phyloP scores from a whole-genome alignment of 2,888 invertebrate species.

The Drosophila seclusa region DNA sequence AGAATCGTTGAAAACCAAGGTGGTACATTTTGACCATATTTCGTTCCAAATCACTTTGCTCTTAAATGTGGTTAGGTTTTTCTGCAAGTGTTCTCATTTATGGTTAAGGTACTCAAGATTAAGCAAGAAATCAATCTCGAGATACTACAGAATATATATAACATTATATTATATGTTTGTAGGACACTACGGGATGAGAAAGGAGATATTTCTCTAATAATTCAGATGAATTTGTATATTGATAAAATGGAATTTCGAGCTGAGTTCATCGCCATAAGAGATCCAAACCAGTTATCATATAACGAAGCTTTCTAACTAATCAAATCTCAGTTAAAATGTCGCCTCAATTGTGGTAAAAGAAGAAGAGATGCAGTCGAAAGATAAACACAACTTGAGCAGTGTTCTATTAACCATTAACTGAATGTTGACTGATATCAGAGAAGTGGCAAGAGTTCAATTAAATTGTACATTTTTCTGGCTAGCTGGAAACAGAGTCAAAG shows the following conservation, averaged over 20 bases:
- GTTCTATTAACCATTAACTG: not conserved
- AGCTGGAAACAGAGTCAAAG: slow-evolving; percentile 11
- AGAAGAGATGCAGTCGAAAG: not conserved
- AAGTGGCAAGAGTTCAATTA: slow-evolving; percentile 30
- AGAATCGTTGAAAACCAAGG: no score
- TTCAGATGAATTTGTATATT: not conserved
- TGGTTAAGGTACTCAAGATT: not conserved
- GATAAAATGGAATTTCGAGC: no score
- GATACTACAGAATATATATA: not conserved
- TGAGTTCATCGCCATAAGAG: not conserved
- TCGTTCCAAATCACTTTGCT: no score
- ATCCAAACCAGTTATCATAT: not conserved
- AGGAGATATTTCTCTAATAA: not conserved
- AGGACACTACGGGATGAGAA: not conserved
- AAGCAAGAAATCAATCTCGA: not conserved
- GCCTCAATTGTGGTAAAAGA: not conserved
- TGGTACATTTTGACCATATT: no score
- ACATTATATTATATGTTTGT: not conserved
- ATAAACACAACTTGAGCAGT: not conserved
- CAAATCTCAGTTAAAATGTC: not conserved
- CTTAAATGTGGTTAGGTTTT: no score
- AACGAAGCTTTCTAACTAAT: not conserved
- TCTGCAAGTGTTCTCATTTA: no score
- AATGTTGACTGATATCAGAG: not conserved
- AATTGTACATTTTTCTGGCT: slow-evolving; percentile 27